These are phyloP conservation scores for Hystrix cristata DNA, from an alignment of 2,113 vertebrate genomes.

Conservation along the genomic window DNA sequence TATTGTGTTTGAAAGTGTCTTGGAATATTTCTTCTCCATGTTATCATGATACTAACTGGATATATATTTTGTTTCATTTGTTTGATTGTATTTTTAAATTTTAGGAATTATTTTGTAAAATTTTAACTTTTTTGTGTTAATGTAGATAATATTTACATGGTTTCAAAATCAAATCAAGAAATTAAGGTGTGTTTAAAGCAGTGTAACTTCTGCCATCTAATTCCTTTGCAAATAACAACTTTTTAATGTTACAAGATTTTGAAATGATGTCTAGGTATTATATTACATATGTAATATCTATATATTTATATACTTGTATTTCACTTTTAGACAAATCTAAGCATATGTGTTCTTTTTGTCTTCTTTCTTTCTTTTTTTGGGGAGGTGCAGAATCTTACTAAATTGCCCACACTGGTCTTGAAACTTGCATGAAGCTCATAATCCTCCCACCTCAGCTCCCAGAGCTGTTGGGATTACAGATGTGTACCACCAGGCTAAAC, in stretches of 20 bases:
- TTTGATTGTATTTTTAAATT: background rate
- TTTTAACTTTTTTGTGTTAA: background rate
- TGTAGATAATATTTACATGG: background rate
- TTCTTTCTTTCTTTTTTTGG: background rate
- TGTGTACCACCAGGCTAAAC: background rate
- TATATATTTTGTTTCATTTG: background rate
- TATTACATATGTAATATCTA: background rate
- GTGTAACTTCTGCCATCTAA: background rate
- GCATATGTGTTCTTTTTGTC: background rate
- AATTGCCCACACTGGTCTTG: background rate
- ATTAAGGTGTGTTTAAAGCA: background rate
- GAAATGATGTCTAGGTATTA: background rate
- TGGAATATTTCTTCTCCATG: background rate
- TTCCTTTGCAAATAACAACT: background rate
- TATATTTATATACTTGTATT: background rate
- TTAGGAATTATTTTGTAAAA: background rate
- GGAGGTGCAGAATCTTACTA: background rate
- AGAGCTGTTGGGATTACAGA: background rate
- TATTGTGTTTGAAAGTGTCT: background rate
- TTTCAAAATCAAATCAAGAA: constrained; percentile 22
- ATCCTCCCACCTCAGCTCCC: background rate
- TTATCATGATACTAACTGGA: background rate
- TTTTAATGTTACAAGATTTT: background rate
- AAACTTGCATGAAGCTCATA: background rate
- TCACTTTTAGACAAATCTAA: background rate